Percentiles rank a stretch among this genome's conserved stretches.
Conservation (phyloP, 2,888 invertebrate species). For the Thymelicus lineola region DNA sequence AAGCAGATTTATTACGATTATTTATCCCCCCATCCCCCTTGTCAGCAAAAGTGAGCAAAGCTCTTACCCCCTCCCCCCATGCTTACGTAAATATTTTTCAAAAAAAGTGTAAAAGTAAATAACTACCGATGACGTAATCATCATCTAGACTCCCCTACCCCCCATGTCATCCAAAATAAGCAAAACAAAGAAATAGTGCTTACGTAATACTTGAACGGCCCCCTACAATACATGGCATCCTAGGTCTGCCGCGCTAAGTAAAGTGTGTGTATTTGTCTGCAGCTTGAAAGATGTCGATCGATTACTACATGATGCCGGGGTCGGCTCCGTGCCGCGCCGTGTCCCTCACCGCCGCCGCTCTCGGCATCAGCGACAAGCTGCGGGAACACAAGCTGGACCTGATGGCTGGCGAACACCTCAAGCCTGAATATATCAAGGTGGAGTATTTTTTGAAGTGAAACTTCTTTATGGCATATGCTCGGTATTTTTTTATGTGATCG, state of each 20-base stretch:
- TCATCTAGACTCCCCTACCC: too few relatives aligned
- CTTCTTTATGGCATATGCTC: neutral
- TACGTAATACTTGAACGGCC: too few relatives aligned
- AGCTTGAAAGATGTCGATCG: constrained; percentile 20
- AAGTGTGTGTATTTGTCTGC: neutral
- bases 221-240: too few relatives aligned
- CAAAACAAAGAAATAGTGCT: too few relatives aligned
- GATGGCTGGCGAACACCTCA: constrained; percentile 6
- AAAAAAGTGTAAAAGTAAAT: too few relatives aligned
- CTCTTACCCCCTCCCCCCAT: too few relatives aligned
- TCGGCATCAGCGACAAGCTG: constrained; percentile 15
- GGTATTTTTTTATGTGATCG: neutral
- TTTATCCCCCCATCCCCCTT: too few relatives aligned
- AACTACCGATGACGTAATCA: too few relatives aligned
- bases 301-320: constrained; percentile 5
- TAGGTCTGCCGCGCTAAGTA: neutral
- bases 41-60: too few relatives aligned
- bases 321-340: constrained; percentile 18
- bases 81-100: too few relatives aligned
- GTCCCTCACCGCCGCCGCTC: constrained; percentile 3
- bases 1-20: too few relatives aligned
- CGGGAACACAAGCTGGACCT: neutral
- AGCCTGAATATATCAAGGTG: constrained; percentile 21
- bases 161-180: too few relatives aligned
- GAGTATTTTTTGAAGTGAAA: neutral